A percentile compares a stretch with the other conserved stretches of the same genome.
Evolutionary conservation across 2,113 vertebrate genomes (phyloP).

Genomic region (Baryphthengus martii): DNA sequence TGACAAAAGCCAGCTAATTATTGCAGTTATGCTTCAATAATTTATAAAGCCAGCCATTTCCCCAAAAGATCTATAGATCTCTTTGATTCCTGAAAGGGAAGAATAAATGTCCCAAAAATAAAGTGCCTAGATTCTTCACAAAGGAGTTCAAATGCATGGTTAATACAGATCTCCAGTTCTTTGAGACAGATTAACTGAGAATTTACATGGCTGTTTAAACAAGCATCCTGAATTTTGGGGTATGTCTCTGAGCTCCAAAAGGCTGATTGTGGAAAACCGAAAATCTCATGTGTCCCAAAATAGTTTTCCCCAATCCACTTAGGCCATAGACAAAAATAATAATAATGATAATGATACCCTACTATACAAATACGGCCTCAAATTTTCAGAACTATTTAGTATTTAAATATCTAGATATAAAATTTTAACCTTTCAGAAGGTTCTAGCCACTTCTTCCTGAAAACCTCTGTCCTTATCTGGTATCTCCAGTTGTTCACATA

Average conservation of each 20-base stretch:
- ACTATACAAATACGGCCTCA: neutral
- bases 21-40: slow-evolving; percentile 2
- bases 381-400: neutral
- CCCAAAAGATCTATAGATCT: slow-evolving; percentile 15
- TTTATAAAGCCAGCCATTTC: slow-evolving; percentile 18
- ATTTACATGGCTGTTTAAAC: neutral
- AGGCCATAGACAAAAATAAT: neutral
- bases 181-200: neutral
- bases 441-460: neutral
- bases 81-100: neutral
- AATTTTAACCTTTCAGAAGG: neutral
- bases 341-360: neutral
- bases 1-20: slow-evolving; percentile 33
- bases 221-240: neutral
- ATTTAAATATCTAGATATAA: neutral
- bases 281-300: neutral
- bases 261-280: neutral
- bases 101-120: neutral
- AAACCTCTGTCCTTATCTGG: neutral
- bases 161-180: neutral
- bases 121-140: neutral
- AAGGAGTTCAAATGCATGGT: neutral
- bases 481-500: neutral
- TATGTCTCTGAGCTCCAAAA: neutral
- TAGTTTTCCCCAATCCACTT: neutral